These are phyloP conservation scores for Silurus aristotelis DNA, from an alignment of 2,797 vertebrate species.

Conservation along the genomic window DNA sequence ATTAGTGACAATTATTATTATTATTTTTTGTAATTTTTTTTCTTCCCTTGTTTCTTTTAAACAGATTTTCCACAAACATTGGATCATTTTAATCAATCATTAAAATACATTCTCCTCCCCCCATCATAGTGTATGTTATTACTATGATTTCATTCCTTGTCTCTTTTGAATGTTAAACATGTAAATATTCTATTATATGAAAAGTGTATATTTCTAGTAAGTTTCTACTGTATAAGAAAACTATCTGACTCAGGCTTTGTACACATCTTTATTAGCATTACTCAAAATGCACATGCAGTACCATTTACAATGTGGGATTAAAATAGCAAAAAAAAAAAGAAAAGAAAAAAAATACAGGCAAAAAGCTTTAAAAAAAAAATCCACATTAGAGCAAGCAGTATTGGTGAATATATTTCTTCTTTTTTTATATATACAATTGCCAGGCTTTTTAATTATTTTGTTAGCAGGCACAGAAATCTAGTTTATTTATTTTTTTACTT, in stretches of 20 bases:
- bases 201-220: background rate
- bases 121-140: background rate
- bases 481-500: background rate
- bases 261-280: slow-evolving; percentile 66
- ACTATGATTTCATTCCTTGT: background rate
- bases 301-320: slow-evolving; percentile 68
- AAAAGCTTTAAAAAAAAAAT: slow-evolving; percentile 39
- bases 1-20: background rate
- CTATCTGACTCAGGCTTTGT: slow-evolving; percentile 41
- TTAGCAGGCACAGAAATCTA: background rate
- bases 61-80: background rate
- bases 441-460: background rate
- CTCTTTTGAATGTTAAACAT: background rate
- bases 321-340: slow-evolving; percentile 50
- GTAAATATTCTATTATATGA: background rate
- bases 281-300: slow-evolving; percentile 59
- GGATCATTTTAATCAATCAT: too few relatives aligned
- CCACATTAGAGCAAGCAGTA: slow-evolving; percentile 7
- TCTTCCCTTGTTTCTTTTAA: background rate
- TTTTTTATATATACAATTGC: background rate
- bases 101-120: too few relatives aligned
- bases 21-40: background rate
- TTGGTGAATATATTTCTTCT: background rate
- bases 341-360: slow-evolving; percentile 63
- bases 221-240: background rate